A percentile compares a stretch with the other conserved stretches of the same genome.
Evolutionary conservation across 2,888 invertebrate genomes (phyloP).

Genomic region (Ophion slaviceki): DNA sequence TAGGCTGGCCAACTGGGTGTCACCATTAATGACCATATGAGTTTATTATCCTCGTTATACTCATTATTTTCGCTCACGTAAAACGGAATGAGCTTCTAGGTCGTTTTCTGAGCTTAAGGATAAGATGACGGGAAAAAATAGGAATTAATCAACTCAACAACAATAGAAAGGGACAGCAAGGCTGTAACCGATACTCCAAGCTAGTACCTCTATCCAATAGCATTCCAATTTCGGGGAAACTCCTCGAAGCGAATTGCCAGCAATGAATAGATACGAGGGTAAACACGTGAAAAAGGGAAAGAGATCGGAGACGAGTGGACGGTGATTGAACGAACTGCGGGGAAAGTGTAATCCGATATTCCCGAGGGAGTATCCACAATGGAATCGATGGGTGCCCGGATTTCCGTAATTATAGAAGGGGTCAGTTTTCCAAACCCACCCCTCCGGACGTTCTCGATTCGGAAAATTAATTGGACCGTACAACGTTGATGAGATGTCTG

Average conservation of each 20-base stretch:
- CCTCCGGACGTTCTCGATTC: neutral
- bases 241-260: slow-evolving; percentile 23
- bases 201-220: slow-evolving; percentile 11
- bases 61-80: too few species aligned
- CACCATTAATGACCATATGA: too few species aligned
- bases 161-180: neutral
- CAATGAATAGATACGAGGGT: slow-evolving; percentile 15
- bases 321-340: slow-evolving; percentile 57
- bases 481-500: slow-evolving; percentile 45
- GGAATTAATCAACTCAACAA: neutral
- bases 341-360: slow-evolving; percentile 72
- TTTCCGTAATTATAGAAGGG: slow-evolving; percentile 64
- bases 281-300: slow-evolving; percentile 24
- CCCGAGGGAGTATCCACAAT: slow-evolving; percentile 63
- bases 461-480: slow-evolving; percentile 69
- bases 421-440: slow-evolving; percentile 60
- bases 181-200: neutral
- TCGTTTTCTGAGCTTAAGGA: too few species aligned
- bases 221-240: slow-evolving; percentile 22
- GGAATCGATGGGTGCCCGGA: slow-evolving; percentile 57
- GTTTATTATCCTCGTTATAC: too few species aligned
- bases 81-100: too few species aligned
- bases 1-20: too few species aligned
- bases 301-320: slow-evolving; percentile 28
- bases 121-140: neutral